These are phyloP conservation scores for Tyrannus savana DNA, from an alignment of 2,113 vertebrate genomes.

Conservation along the genomic window DNA sequence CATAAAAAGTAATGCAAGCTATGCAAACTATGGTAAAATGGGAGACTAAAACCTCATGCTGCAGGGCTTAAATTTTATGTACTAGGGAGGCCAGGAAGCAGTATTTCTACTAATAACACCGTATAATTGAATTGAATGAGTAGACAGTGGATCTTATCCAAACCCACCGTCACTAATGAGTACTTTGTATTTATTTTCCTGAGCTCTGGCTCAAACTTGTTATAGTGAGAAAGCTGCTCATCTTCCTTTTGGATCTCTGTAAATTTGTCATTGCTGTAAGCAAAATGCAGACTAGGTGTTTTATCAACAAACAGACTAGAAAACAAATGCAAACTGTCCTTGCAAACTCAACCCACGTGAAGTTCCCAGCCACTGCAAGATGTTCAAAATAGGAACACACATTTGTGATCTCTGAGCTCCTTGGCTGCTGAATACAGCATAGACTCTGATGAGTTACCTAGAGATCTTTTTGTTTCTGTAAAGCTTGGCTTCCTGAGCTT, in stretches of 20 bases:
- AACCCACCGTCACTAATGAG: neutral
- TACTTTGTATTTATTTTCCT: neutral
- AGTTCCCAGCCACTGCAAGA: neutral
- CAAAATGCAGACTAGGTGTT: neutral
- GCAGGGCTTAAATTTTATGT: conserved; percentile 17
- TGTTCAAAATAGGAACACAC: neutral
- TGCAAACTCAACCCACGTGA: neutral
- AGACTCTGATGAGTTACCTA: neutral
- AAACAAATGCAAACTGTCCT: neutral
- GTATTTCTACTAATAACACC: neutral
- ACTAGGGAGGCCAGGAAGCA: neutral
- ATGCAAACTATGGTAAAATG: neutral
- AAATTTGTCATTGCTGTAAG: neutral
- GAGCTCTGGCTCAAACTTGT: neutral
- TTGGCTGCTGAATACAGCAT: neutral
- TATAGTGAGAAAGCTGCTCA: neutral
- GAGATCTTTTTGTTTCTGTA: neutral
- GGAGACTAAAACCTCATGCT: neutral
- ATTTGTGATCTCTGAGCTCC: neutral
- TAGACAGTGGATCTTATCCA: neutral
- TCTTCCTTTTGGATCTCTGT: neutral
- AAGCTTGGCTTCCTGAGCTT: neutral
- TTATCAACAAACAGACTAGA: neutral
- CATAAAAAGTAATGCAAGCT: neutral
- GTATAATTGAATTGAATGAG: conserved; percentile 16